Evolutionary conservation across 2,113 vertebrate genomes (phyloP), one percentile per base, ranked within the genome.

Genomic region (Etheostoma spectabile): DNA sequence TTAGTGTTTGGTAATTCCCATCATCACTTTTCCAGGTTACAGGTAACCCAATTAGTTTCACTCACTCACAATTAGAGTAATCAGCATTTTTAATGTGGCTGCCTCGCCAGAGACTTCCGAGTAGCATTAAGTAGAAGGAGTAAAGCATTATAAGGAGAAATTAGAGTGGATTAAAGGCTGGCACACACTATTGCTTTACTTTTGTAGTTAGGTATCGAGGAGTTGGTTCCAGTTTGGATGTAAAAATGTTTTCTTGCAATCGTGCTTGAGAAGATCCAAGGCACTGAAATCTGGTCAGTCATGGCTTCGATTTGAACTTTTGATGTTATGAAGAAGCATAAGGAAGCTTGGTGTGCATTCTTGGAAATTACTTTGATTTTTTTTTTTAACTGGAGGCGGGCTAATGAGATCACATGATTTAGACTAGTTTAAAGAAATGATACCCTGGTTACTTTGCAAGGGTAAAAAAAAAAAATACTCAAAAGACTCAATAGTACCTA

Each of bases 11-110:
- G 16, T 53, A 6, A 73, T 65, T 72, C 16, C 2, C 59, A 45
- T 11, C 46, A 14, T 59, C 27, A 13, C 22, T 53, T 24, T 57
- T 84, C 10, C 22, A 83, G 53, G 52, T 90, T 71, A 35, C 64
- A 72, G 82, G 76, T 86, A 86, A 85, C 74, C 88, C 70, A 90
- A 90, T 89, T 84, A 67, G 77, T 89, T 79, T 53, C 79, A 82
- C 87, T 93, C 83, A 85, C 8, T 80, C 66, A 49, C 59, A 62
- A 45, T 86, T 84, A 74, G 70, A 79, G 71, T 66, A 65, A 78
- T 88, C 76, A 77, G 68, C 75, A 69, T 76, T 76, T 86, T 82
- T 57, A 84, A 87, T 81, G 77, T 82, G 70, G 67, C 77, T 57
- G 64, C 7, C 8, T 73, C 16, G n/a, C 35, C 45, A 55, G 49